These are phyloP conservation scores for Allacma fusca DNA, from an alignment of 2,888 invertebrate genomes.

Conservation along the genomic window DNA sequence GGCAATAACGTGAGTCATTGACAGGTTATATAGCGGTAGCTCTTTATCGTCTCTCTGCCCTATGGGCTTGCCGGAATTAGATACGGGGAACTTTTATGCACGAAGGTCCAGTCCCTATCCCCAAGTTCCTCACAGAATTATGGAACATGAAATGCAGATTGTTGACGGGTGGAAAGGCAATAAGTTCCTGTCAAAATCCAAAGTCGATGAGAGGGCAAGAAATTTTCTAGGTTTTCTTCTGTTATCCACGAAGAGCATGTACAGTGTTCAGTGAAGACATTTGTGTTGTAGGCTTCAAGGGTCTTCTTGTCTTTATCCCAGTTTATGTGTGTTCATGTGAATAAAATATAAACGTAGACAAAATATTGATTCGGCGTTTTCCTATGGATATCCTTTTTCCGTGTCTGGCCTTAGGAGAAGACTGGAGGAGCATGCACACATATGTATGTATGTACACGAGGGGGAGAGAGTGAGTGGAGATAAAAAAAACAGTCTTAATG, in stretches of 20 bases:
- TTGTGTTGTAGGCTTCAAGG: too few species aligned
- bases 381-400: not conserved
- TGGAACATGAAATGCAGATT: slow-evolving; percentile 22
- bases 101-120: too few species aligned
- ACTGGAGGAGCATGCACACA: not conserved
- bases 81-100: too few species aligned
- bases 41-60: slow-evolving; percentile 4
- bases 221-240: slow-evolving; percentile 9
- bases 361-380: slow-evolving; percentile 1
- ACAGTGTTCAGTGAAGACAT: too few species aligned
- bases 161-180: slow-evolving; percentile 25
- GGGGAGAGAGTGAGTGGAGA: not conserved
- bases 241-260: not conserved
- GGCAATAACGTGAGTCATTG: slow-evolving; percentile 16
- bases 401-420: not conserved
- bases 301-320: too few species aligned
- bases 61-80: not conserved
- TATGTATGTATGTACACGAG: not conserved
- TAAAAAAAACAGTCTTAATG: not conserved
- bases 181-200: slow-evolving; percentile 17
- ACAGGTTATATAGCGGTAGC: slow-evolving; percentile 18
- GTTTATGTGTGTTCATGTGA: too few species aligned
- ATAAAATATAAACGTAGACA: not conserved
- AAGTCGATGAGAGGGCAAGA: slow-evolving; percentile 14
- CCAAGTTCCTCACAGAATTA: not conserved